Evolutionary conservation across 23 tunicate genomes (phyloP).

Genomic region (Oikopleura dioica): DNA sequence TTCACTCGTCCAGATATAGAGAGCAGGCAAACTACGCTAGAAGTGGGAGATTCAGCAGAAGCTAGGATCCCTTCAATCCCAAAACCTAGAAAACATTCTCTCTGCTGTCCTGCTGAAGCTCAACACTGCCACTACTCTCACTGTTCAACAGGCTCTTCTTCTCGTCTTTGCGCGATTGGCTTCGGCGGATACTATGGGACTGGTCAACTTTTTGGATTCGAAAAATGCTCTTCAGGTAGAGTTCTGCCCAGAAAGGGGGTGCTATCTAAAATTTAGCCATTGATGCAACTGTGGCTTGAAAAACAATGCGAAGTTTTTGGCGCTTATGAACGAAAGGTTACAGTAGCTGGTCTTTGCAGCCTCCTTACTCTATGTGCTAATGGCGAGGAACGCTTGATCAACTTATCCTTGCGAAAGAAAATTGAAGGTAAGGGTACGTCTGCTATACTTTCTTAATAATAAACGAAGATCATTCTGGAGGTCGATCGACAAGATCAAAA

Average conservation of each 20-base stretch:
- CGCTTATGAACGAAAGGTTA: not conserved
- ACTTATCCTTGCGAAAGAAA: not conserved
- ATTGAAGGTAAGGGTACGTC: conserved; percentile 9
- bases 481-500: conserved; percentile 1
- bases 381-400: not conserved
- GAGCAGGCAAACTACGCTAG: no score
- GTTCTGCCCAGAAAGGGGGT: no score
- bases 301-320: conserved; percentile 6
- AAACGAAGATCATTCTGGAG: not conserved
- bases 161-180: conserved; percentile 10
- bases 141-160: not conserved
- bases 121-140: not conserved
- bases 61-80: no score
- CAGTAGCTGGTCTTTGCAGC: not conserved
- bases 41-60: no score
- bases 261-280: no score
- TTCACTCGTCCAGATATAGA: no score
- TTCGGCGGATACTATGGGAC: not conserved
- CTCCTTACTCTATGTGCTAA: not conserved
- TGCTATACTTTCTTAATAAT: no score
- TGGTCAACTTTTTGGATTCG: not conserved
- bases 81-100: not conserved
- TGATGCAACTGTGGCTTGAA: not conserved
- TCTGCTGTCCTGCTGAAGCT: not conserved
- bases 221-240: conserved; percentile 7